These are phyloP conservation scores for Prenolepis imparis DNA, from an alignment of 2,888 invertebrate species.

Conservation along the genomic window DNA sequence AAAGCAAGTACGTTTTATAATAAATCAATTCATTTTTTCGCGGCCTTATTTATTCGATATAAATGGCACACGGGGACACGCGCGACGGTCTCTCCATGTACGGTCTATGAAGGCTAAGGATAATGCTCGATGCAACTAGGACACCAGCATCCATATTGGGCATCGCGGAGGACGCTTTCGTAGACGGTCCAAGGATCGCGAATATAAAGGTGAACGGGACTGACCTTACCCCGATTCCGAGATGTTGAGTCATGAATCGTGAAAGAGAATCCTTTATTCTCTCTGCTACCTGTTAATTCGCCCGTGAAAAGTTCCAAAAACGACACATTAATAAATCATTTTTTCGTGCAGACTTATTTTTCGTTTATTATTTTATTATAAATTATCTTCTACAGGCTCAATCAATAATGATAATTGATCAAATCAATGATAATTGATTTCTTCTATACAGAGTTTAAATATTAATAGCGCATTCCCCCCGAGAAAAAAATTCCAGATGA, in stretches of 20 bases:
- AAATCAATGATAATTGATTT: too few species aligned
- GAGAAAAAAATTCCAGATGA: neutral
- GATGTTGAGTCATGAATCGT: constrained; percentile 27
- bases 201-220: constrained; percentile 77
- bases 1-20: neutral
- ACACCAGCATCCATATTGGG: constrained; percentile 79
- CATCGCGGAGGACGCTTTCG: constrained; percentile 77
- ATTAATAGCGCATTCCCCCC: neutral
- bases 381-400: neutral
- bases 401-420: too few species aligned
- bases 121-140: constrained; percentile 81
- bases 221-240: constrained; percentile 82
- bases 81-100: constrained; percentile 77
- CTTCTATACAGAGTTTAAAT: neutral
- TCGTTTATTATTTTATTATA: neutral
- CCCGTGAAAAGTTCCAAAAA: neutral
- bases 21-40: constrained; percentile 51
- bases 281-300: neutral
- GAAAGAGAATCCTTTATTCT: constrained; percentile 25
- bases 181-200: constrained; percentile 68
- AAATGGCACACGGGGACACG: constrained; percentile 72
- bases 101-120: constrained; percentile 78
- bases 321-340: neutral
- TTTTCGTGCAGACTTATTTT: neutral
- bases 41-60: constrained; percentile 69